Percentiles rank a stretch among this genome's conserved stretches.
Conservation (phyloP, 2,888 invertebrate species). For the Cyaniris semiargus region DNA sequence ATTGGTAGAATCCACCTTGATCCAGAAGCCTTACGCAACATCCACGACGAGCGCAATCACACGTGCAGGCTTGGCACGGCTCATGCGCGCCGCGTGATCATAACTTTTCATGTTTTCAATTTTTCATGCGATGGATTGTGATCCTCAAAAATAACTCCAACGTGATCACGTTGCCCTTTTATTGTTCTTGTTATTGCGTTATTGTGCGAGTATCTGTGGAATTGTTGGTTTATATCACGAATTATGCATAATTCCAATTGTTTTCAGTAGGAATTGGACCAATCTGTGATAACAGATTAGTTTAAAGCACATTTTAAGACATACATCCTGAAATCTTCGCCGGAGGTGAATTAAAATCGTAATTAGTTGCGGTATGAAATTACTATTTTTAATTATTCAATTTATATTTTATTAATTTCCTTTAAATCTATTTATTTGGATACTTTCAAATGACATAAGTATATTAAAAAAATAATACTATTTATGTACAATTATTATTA, state of each 20-base stretch:
- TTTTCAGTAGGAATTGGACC: neutral
- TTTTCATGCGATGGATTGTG: neutral
- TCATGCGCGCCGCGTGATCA: neutral
- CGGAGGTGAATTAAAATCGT: neutral
- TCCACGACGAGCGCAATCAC: neutral
- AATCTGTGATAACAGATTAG: neutral
- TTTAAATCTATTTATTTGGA: too few relatives aligned
- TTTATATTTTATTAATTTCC: too few relatives aligned
- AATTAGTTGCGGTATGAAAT: neutral
- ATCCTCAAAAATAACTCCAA: neutral
- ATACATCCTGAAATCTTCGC: neutral
- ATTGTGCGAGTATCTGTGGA: neutral
- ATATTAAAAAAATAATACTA: too few relatives aligned
- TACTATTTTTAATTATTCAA: neutral
- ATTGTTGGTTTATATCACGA: neutral
- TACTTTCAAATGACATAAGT: too few relatives aligned
- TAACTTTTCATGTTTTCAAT: constrained; percentile 10
- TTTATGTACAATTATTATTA: too few relatives aligned
- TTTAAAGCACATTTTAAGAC: neutral
- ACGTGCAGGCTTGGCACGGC: constrained; percentile 1
- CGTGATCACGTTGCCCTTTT: neutral
- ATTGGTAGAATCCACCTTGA: neutral
- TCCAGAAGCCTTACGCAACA: constrained; percentile 8
- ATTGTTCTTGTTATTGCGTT: neutral
- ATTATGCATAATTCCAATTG: neutral